Evolutionary conservation across 2,797 vertebrate genomes (phyloP), one percentile per base, ranked within the genome.

Genomic region (Melanotaenia trifasciata): DNA sequence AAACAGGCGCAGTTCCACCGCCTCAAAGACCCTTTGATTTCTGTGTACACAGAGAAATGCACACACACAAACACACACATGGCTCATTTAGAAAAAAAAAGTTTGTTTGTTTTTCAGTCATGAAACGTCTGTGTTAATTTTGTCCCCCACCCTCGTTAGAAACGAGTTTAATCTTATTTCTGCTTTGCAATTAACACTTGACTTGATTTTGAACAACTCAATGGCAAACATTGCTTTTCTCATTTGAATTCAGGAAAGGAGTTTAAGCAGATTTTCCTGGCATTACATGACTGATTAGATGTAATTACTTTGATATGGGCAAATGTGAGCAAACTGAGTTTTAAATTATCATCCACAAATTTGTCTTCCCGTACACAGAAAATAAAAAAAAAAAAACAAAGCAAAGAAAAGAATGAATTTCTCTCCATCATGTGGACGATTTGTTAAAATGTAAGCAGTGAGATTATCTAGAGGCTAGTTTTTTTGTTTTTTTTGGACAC

Each of bases 21-120:
- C 87, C 92, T 94, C 91, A 92, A 92, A 91, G 90, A 88, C 81
- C 84, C 92, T 94, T 94, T 94, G 93, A 94, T 94, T 89, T 93
- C 76, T 74, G 70, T 81, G 83, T 80, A 81, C 76, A 76, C 72
- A 75, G 56, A 84, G 72, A 78, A 74, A 63, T 3, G 24, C 80
- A 67, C 26, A 77, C 67, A 64, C 68, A 59, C n/a, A 57, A 56
- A 58, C 60, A 64, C 43, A 67, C 45, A 43, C 33, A 22, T 1
- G 8, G 32, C 56, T n/a, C n/a, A 5, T 35, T 35, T 35, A 35
- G 9, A 35, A 35, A 35, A 35, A 43, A 43, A 59, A 26, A 10
- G 3, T 18, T 2, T 33, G 0, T 40, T 10, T 43, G 13, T 64
- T 28, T 43, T 61, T 56, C 53, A 51, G 40, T 74, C 40, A 20